Conservation (phyloP, 1,140 invertebrate species). For the Manduca sexta region DNA sequence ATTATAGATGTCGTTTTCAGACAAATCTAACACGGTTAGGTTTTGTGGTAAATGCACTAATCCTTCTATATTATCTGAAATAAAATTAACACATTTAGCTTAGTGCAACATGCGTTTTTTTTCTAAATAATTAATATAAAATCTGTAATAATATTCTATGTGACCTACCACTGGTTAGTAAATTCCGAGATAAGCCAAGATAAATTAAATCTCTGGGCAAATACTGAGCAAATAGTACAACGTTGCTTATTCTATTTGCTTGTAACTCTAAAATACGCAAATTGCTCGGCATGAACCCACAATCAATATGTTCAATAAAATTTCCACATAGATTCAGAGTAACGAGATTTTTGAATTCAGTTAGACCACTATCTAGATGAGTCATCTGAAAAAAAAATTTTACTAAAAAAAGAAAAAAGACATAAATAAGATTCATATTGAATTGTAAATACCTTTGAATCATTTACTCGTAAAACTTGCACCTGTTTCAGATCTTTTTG, state of each 20-base stretch:
- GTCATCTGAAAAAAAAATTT: conserved; percentile 43
- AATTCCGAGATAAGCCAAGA: conserved; percentile 48
- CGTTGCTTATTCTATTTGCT: conserved; percentile 37
- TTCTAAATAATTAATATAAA: too few relatives aligned
- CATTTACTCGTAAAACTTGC: conserved; percentile 41
- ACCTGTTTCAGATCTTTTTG: conserved; percentile 38
- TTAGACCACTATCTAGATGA: conserved; percentile 38
- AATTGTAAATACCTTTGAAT: conserved; percentile 38
- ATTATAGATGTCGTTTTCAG: conserved; percentile 73
- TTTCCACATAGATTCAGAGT: conserved; percentile 53
- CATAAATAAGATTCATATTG: too few relatives aligned
- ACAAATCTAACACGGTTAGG: conserved; percentile 62
- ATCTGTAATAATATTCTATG: too few relatives aligned
- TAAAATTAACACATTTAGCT: conserved; percentile 4
- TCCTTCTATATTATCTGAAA: conserved; percentile 29
- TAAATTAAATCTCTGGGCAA: conserved; percentile 44
- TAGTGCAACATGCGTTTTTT: too few relatives aligned
- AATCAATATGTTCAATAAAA: conserved; percentile 34
- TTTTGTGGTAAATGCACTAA: conserved; percentile 26
- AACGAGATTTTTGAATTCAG: conserved; percentile 36
- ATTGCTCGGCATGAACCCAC: conserved; percentile 26
- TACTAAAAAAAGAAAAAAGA: too few relatives aligned
- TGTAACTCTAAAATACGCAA: conserved; percentile 49
- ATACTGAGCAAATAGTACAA: conserved; percentile 32
- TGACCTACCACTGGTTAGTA: conserved; percentile 37